Conservation (phyloP, 2,113 vertebrate species). For the Litocranius walleri region DNA sequence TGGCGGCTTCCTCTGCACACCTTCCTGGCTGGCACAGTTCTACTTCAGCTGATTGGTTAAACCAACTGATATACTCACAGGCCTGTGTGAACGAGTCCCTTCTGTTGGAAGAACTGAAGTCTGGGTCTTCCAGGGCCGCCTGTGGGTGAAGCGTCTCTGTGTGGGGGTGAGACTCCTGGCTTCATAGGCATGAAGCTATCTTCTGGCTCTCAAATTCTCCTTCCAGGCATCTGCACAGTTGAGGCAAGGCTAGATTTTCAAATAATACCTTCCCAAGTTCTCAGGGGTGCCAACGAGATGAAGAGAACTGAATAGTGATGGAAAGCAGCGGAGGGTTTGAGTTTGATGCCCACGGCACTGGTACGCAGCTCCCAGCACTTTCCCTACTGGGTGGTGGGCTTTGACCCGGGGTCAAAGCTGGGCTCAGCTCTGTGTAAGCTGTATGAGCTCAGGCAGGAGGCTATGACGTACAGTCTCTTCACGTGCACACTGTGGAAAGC, state of each 20-base stretch:
- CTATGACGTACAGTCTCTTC: fast-evolving
- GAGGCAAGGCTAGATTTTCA: neutral
- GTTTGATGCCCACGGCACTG: neutral
- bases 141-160: fast-evolving
- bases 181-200: neutral
- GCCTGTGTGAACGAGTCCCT: neutral
- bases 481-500: too few relatives aligned
- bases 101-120: neutral
- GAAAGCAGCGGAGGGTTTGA: neutral
- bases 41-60: neutral
- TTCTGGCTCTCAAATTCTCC: neutral
- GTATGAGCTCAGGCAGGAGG: neutral
- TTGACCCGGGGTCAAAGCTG: neutral
- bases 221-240: neutral
- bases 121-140: neutral
- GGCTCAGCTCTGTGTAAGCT: fast-evolving
- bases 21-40: fast-evolving
- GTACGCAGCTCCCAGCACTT: fast-evolving
- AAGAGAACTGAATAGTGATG: neutral
- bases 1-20: neutral
- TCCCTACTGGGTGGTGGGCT: neutral
- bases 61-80: neutral
- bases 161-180: neutral
- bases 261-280: neutral
- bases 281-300: too few relatives aligned